phyloP scores from a whole-genome alignment of 2,888 invertebrate species.

The Physocephala rufipes region DNA sequence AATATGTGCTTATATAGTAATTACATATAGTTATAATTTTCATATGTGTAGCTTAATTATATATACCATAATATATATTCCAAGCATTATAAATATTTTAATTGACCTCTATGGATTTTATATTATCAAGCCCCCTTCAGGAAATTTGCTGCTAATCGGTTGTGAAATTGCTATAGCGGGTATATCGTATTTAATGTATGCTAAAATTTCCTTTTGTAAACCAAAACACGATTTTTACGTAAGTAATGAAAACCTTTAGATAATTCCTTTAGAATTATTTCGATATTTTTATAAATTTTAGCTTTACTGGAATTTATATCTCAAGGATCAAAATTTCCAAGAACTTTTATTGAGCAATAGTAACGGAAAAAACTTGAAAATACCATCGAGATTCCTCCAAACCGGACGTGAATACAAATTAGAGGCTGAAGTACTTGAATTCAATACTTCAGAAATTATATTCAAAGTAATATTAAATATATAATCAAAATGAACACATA shows the following conservation, averaged over 20 bases:
- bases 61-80: too few relatives aligned
- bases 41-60: too few relatives aligned
- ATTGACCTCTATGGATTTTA: neutral
- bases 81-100: too few relatives aligned
- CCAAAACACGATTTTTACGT: conserved; percentile 48
- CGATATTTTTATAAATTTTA: conserved; percentile 12
- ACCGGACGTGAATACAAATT: conserved; percentile 49
- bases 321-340: conserved; percentile 46
- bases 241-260: conserved; percentile 9
- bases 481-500: neutral
- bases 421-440: conserved; percentile 43
- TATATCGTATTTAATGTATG: conserved; percentile 44
- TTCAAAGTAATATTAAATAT: conserved; percentile 21
- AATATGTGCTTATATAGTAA: too few relatives aligned
- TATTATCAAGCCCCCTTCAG: conserved; percentile 36
- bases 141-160: conserved; percentile 48
- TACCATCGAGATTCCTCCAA: conserved; percentile 46
- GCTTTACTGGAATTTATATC: conserved; percentile 47
- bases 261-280: neutral
- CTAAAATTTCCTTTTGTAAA: conserved; percentile 47
- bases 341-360: conserved; percentile 35
- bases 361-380: conserved; percentile 43
- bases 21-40: too few relatives aligned
- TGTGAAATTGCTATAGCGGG: conserved; percentile 47
- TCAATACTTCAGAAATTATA: conserved; percentile 24